Evolutionary conservation across 2,888 invertebrate genomes (phyloP), one percentile per base, ranked within the genome.

Genomic region (Protonemura montana): DNA sequence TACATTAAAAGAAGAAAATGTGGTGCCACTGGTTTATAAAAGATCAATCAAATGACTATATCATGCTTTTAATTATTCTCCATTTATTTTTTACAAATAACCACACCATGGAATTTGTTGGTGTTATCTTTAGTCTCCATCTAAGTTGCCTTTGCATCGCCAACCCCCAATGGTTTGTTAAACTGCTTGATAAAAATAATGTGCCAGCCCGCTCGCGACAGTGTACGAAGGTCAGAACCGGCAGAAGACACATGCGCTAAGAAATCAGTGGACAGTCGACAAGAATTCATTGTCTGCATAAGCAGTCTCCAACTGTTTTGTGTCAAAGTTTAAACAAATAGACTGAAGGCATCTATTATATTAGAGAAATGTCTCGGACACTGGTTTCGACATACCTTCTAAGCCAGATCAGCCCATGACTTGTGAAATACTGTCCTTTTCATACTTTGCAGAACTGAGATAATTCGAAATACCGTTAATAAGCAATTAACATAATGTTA

Each of bases 281-380:
- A 35, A 42, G 26, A 42, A 86, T 86, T 82, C 76, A 81, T 30
- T 41, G 86, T 81, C 41, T 59, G 80, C 80, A 78, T 80, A 41
- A 28, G 29, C 85, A 86, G 80, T 85, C 87, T 85, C 87, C 87
- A 83, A 78, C 84, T 35, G 87, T 35, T 87, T 59, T 76, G 77
- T 88, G 88, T 88, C 88, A 88, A 87, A 88, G 87, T 87, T 88
- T 86, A 88, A 88, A 88, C 88, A 88, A 88, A 88, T 88, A 88
- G 88, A 87, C 87, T 86, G 76, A 86, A 78, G 85, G 59, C 59
- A 59, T 59, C 59, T 21, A 59, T 59, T 59, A 59, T 59, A 59
- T 59, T 21, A 21, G 59, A 59, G 59, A 59, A 59, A 59, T 59
- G 21, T 86, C 13, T 21, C n/a, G n/a, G n/a, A n/a, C n/a, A n/a